Conservation (phyloP, 2,113 vertebrate genomes). For the Henicopernis longicauda region DNA sequence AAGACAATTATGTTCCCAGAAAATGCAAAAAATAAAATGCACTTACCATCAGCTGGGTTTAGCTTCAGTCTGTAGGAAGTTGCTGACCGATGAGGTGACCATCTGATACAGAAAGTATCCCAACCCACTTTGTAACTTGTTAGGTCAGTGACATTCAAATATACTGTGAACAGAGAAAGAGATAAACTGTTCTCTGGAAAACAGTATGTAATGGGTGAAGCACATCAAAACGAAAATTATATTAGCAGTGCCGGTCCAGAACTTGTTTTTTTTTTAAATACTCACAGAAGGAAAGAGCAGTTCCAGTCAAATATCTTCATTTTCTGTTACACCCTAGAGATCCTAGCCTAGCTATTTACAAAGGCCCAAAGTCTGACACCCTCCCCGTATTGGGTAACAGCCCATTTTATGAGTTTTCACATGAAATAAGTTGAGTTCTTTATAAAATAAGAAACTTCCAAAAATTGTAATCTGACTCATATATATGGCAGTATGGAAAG, state of each 20-base stretch:
- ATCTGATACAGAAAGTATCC: slow-evolving; percentile 89
- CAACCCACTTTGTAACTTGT: slow-evolving; percentile 83
- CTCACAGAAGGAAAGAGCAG: background rate
- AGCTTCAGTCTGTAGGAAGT: slow-evolving; percentile 93
- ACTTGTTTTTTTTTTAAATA: background rate
- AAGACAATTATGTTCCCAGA: background rate
- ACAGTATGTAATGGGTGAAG: background rate
- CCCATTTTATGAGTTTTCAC: background rate
- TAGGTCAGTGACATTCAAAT: slow-evolving; percentile 91
- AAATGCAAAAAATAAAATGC: background rate
- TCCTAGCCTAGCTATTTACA: background rate
- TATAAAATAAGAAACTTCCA: background rate
- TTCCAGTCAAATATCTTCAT: background rate
- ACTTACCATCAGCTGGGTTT: slow-evolving; percentile 84
- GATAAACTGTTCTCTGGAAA: background rate
- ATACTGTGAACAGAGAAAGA: slow-evolving; percentile 75
- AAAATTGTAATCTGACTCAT: background rate
- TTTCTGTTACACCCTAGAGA: background rate
- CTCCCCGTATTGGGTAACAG: background rate
- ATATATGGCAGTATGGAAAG: background rate
- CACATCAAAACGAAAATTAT: background rate
- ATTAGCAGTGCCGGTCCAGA: background rate
- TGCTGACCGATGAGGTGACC: slow-evolving; percentile 87
- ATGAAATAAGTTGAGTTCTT: background rate
- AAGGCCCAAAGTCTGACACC: background rate